phyloP scores from a whole-genome alignment of 1,140 invertebrate genomes.

The Zaprionus ghesquierei region DNA sequence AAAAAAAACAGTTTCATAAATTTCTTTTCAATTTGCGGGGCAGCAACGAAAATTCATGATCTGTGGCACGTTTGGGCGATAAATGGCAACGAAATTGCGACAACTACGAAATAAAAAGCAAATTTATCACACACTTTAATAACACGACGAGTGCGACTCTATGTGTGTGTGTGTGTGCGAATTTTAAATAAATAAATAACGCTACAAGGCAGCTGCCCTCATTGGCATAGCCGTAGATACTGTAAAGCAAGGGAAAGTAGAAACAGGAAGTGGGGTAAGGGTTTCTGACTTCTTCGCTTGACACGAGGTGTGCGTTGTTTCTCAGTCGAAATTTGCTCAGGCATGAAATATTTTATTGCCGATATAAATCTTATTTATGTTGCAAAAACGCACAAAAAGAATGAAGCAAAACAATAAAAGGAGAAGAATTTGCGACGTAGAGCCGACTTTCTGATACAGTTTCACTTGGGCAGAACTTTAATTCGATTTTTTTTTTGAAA shows the following conservation, averaged over 20 bases:
- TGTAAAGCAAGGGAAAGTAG: too few species aligned
- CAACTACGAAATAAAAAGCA: conserved; percentile 13
- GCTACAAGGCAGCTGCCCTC: conserved; percentile 9
- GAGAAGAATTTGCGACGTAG: conserved; percentile 1
- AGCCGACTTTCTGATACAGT: neutral
- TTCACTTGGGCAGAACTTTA: neutral
- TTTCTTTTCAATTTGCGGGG: neutral
- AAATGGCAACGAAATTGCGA: conserved; percentile 1
- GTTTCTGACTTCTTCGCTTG: conserved; percentile 5
- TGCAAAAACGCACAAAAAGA: conserved; percentile 4
- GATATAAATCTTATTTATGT: conserved; percentile 71
- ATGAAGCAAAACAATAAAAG: conserved; percentile 17
- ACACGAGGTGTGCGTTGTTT: conserved; percentile 41
- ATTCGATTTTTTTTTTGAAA: too few species aligned
- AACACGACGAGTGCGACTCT: neutral
- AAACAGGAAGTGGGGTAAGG: too few species aligned
- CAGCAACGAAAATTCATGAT: neutral
- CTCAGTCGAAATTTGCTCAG: conserved; percentile 47
- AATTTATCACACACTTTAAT: conserved; percentile 12
- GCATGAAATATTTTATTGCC: conserved; percentile 70
- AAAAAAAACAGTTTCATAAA: neutral
- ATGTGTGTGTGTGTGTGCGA: neutral
- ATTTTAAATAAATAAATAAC: conserved; percentile 30
- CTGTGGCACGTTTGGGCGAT: neutral
- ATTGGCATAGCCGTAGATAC: neutral